Percentiles rank a stretch among this genome's conserved stretches.
Evolutionary conservation across 2,113 vertebrate genomes (phyloP).

Genomic region (Amblyornis subalaris): DNA sequence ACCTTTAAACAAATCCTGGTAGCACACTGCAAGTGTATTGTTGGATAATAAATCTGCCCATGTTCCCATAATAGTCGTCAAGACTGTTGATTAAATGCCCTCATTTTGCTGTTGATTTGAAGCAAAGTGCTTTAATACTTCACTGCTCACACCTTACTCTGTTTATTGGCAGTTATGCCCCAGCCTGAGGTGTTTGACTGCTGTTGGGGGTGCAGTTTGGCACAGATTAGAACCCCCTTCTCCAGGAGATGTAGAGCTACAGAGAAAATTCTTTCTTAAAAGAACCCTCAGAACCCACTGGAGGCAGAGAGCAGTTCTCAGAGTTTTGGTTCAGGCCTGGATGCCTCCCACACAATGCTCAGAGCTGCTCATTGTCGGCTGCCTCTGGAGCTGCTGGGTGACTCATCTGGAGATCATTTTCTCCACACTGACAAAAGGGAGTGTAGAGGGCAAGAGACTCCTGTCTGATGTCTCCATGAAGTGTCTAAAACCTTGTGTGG

Average conservation of each 20-base stretch:
- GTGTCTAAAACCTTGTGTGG: conserved; percentile 1
- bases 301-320: not conserved
- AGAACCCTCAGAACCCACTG: not conserved
- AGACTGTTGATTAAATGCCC: not conserved
- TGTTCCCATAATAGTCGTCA: not conserved
- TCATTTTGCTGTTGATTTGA: not conserved
- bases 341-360: conserved; percentile 23
- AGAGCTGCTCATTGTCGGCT: not conserved
- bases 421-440: conserved; percentile 16
- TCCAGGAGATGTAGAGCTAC: not conserved
- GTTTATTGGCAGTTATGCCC: not conserved
- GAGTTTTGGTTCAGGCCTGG: not conserved
- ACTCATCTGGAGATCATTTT: conserved; percentile 58
- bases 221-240: not conserved
- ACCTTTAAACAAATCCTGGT: not conserved
- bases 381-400: conserved; percentile 1
- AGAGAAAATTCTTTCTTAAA: not conserved
- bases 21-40: not conserved
- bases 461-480: conserved; percentile 18
- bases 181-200: not conserved
- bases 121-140: not conserved
- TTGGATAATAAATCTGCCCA: not conserved
- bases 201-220: not conserved
- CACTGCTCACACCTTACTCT: not conserved
- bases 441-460: not conserved